Conservation (phyloP, 2,113 vertebrate genomes). For the Anseranas semipalmata region DNA sequence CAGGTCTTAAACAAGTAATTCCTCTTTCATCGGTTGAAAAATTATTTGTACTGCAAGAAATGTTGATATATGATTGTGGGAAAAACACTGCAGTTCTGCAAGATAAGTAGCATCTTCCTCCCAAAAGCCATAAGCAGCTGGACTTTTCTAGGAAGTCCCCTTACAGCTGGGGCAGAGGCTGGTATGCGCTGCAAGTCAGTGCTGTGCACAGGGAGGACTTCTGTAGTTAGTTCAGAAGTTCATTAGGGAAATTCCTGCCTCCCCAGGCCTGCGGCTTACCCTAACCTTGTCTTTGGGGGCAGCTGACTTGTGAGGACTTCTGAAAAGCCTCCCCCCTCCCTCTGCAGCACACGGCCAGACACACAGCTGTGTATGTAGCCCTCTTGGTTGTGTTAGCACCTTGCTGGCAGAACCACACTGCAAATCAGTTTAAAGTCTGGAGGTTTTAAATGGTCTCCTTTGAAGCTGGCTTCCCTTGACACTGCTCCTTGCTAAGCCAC, state of each 20-base stretch:
- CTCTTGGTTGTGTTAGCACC: not conserved
- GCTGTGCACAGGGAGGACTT: rapidly evolving
- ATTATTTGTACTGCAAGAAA: not conserved
- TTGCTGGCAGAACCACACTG: not conserved
- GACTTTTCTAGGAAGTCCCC: not conserved
- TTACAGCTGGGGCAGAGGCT: not conserved
- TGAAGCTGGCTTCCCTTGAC: not conserved
- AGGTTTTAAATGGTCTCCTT: not conserved
- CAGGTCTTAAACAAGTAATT: not conserved
- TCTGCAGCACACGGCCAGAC: rapidly evolving
- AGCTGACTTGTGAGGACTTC: not conserved
- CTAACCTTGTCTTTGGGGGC: not conserved
- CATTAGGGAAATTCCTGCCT: not conserved
- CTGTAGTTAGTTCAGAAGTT: rapidly evolving
- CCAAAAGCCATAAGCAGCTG: not conserved
- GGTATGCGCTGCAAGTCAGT: rapidly evolving
- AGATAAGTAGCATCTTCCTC: not conserved
- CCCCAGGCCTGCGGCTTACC: rapidly evolving
- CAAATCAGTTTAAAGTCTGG: not conserved
- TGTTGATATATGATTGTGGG: not conserved
- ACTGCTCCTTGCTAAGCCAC: not conserved
- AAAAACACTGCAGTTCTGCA: not conserved
- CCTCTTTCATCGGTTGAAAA: not conserved
- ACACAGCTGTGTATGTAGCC: not conserved
- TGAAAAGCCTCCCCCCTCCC: rapidly evolving